Conservation (phyloP, 23 tunicate species). For the Corella eumyota region DNA sequence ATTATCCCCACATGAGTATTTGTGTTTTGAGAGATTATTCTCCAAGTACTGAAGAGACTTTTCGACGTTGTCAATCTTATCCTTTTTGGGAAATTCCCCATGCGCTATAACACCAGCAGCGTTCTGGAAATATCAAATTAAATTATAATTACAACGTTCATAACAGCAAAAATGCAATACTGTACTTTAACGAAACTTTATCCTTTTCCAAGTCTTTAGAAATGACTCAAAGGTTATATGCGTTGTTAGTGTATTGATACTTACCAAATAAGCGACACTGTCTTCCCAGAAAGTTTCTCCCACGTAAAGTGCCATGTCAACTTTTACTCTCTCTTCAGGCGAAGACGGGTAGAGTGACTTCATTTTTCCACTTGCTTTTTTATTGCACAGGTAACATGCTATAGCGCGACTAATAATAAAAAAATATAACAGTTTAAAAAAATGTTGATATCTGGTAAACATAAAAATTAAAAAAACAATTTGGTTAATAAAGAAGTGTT, state of each 20-base stretch:
- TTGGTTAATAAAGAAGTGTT: too few relatives aligned
- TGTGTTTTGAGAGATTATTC: conserved; percentile 1
- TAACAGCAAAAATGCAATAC: too few relatives aligned
- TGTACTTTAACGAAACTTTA: too few relatives aligned
- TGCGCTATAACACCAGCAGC: conserved; percentile 1
- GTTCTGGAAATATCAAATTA: conserved; percentile 5
- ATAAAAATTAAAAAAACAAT: too few relatives aligned
- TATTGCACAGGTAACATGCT: conserved; percentile 32
- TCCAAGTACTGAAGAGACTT: not conserved
- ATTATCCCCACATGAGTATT: conserved; percentile 10
- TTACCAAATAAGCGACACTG: not conserved
- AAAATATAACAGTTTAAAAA: too few relatives aligned
- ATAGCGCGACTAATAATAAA: conserved; percentile 68
- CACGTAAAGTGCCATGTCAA: conserved; percentile 28
- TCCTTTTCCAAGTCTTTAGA: too few relatives aligned
- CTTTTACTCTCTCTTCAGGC: conserved; percentile 20
- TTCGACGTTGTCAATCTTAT: not conserved
- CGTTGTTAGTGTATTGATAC: too few relatives aligned
- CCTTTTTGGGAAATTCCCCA: conserved; percentile 3
- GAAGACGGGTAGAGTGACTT: conserved; percentile 32
- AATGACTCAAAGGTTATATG: too few relatives aligned
- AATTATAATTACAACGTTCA: not conserved
- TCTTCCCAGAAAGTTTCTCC: conserved; percentile 1
- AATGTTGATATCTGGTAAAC: too few relatives aligned
- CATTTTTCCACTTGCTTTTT: conserved; percentile 27